Conservation (phyloP, 2,797 vertebrate species). For the Rhinella marina region DNA sequence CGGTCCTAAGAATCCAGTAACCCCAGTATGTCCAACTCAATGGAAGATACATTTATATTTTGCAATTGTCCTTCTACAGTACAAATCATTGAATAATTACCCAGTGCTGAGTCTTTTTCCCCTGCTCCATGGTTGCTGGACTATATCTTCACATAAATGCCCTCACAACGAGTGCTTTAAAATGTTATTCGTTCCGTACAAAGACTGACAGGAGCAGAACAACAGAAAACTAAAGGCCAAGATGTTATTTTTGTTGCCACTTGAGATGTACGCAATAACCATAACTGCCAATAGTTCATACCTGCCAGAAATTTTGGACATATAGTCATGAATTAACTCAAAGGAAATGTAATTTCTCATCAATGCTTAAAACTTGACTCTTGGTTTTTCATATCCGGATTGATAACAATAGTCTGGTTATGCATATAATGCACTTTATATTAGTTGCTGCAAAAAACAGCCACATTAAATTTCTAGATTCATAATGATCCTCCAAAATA, state of each 20-base stretch:
- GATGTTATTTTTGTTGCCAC: not conserved
- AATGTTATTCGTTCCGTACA: not conserved
- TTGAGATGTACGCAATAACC: not conserved
- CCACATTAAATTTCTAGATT: too few relatives aligned
- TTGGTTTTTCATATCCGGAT: too few relatives aligned
- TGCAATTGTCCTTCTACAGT: not conserved
- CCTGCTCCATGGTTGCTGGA: not conserved
- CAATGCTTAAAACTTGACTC: too few relatives aligned
- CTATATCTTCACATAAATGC: not conserved
- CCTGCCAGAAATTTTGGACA: not conserved
- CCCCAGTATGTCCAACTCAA: not conserved
- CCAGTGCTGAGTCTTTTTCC: not conserved
- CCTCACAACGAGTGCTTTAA: not conserved
- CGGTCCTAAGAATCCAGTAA: not conserved
- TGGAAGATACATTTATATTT: not conserved
- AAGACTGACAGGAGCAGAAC: not conserved
- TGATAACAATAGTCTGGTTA: too few relatives aligned
- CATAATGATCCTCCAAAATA: too few relatives aligned
- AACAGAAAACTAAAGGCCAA: not conserved
- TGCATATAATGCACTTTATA: too few relatives aligned
- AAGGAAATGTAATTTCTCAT: too few relatives aligned
- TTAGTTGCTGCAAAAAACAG: too few relatives aligned
- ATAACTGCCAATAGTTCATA: not conserved
- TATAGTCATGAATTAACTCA: too few relatives aligned
- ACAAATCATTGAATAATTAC: constrained; percentile 10